Percentiles rank a stretch among this genome's conserved stretches.
Evolutionary conservation across 2,888 invertebrate species (phyloP).

Genomic region (Coleophora flavipennella): DNA sequence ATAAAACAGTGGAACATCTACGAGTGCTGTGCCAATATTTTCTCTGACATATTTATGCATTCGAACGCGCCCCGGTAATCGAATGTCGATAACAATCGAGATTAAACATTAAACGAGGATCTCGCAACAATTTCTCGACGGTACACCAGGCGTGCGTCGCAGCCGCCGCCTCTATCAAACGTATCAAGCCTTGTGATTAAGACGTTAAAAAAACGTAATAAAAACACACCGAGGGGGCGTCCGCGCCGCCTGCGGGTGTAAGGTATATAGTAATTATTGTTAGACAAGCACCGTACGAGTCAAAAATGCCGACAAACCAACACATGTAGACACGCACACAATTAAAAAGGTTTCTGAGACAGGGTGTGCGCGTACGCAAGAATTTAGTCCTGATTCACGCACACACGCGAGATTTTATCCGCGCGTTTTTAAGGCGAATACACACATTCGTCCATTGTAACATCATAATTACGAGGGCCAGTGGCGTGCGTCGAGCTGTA

Average conservation of each 20-base stretch:
- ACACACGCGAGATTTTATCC: slow-evolving; percentile 35
- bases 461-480: slow-evolving; percentile 67
- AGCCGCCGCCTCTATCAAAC: slow-evolving; percentile 17
- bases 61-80: slow-evolving; percentile 27
- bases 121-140: slow-evolving; percentile 20
- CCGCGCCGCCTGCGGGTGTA: slow-evolving; percentile 47
- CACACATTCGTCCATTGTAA: slow-evolving; percentile 32
- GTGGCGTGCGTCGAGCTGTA: slow-evolving; percentile 68
- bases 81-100: slow-evolving; percentile 28
- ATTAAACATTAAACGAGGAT: slow-evolving; percentile 32
- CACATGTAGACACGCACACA: slow-evolving; percentile 21
- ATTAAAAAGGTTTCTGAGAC: slow-evolving; percentile 17
- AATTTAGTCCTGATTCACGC: slow-evolving; percentile 14
- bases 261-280: slow-evolving; percentile 69
- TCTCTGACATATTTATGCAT: slow-evolving; percentile 25
- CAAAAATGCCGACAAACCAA: slow-evolving; percentile 62
- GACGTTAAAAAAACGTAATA: slow-evolving; percentile 25
- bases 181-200: slow-evolving; percentile 35
- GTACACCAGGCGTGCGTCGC: slow-evolving; percentile 24
- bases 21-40: slow-evolving; percentile 40
- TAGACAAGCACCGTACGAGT: slow-evolving; percentile 54
- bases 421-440: slow-evolving; percentile 33
- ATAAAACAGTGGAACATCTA: slow-evolving; percentile 14
- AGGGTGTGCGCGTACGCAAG: slow-evolving; percentile 18
- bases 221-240: slow-evolving; percentile 18